These are phyloP conservation scores for Tricholaema leucomelas DNA, from an alignment of 2,113 vertebrate genomes.

Conservation along the genomic window DNA sequence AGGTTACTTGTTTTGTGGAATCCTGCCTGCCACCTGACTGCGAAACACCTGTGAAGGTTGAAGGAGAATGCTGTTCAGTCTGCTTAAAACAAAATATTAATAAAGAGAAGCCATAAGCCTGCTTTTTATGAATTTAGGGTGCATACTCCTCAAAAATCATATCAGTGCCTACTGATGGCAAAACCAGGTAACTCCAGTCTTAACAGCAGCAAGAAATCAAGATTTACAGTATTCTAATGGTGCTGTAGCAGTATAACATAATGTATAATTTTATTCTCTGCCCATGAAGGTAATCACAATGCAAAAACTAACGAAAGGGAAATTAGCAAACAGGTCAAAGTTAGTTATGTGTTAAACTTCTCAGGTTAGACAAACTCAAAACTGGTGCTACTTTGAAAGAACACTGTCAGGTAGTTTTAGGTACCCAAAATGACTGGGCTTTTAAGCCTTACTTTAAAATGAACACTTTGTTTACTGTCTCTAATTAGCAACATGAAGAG, in stretches of 20 bases:
- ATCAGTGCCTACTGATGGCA: constrained; percentile 47
- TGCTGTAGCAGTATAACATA: constrained; percentile 20
- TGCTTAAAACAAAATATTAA: constrained; percentile 70
- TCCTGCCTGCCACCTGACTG: constrained; percentile 81
- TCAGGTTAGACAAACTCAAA: constrained; percentile 77
- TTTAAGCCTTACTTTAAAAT: background rate
- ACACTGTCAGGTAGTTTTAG: constrained; percentile 61
- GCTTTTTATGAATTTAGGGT: background rate
- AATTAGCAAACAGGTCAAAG: constrained; percentile 63
- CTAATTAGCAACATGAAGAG: background rate
- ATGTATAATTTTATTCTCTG: constrained; percentile 44
- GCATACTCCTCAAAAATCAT: constrained; percentile 11
- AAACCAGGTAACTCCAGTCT: constrained; percentile 22
- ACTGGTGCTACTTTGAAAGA: constrained; percentile 80
- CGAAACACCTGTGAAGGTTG: constrained; percentile 75
- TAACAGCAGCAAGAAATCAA: constrained; percentile 15
- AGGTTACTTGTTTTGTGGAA: constrained; percentile 94
- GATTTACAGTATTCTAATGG: constrained; percentile 46
- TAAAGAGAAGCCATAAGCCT: constrained; percentile 57
- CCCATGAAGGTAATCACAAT: constrained; percentile 55
- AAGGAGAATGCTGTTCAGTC: constrained; percentile 87
- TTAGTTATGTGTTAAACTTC: constrained; percentile 74
- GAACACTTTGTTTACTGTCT: background rate
- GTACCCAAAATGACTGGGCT: background rate
- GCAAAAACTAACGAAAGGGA: constrained; percentile 75